A percentile compares a stretch with the other conserved stretches of the same genome.
Evolutionary conservation across 2,113 vertebrate genomes (phyloP).

Genomic region (Vulpes ferrilata): DNA sequence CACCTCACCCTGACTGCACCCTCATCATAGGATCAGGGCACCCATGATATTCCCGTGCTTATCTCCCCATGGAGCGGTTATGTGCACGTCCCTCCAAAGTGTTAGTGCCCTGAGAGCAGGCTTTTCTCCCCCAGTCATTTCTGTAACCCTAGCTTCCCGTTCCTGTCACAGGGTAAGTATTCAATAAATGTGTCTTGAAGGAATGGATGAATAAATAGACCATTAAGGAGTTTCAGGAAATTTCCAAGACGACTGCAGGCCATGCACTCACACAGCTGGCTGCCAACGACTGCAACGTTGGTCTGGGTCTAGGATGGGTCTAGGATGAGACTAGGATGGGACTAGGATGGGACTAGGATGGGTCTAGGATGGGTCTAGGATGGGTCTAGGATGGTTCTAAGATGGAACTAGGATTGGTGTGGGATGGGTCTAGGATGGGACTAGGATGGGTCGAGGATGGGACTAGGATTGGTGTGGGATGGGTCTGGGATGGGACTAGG

Average conservation of each 20-base stretch:
- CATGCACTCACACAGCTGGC: not conserved
- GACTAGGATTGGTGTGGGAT: too few relatives aligned
- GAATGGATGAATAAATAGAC: not conserved
- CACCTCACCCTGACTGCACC: not conserved
- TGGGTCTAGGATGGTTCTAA: too few relatives aligned
- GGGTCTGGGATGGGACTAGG: too few relatives aligned
- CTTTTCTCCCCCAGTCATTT: not conserved
- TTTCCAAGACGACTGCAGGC: not conserved
- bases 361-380: too few relatives aligned
- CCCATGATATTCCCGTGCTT: not conserved
- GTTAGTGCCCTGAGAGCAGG: not conserved
- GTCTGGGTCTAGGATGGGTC: too few relatives aligned
- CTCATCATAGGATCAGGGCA: not conserved
- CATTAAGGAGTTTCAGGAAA: not conserved
- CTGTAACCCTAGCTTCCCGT: not conserved
- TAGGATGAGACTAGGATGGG: too few relatives aligned
- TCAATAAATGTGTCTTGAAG: not conserved
- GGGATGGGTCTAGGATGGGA: too few relatives aligned
- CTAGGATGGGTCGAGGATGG: too few relatives aligned
- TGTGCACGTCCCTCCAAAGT: not conserved
- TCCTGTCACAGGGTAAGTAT: not conserved
- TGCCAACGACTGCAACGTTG: too few relatives aligned
- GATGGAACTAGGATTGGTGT: too few relatives aligned
- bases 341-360: too few relatives aligned
- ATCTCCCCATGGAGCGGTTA: not conserved